phyloP scores from a whole-genome alignment of 2,888 invertebrate genomes.

The Vesta saturnalis region DNA sequence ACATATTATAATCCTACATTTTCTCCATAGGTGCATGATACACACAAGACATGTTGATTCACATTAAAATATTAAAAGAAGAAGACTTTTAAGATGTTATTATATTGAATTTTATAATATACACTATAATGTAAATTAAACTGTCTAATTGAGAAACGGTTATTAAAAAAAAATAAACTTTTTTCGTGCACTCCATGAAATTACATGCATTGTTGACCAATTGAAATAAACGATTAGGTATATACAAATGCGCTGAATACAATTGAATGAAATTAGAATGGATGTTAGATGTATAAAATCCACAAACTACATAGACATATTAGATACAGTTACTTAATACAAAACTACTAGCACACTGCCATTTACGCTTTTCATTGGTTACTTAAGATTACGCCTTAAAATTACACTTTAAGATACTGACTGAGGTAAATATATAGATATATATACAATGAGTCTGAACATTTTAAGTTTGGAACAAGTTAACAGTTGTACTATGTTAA shows the following conservation, averaged over 20 bases:
- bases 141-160: constrained; percentile 24
- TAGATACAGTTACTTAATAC: constrained; percentile 20
- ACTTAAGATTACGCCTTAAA: constrained; percentile 8
- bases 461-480: neutral
- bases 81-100: neutral
- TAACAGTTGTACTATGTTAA: constrained; percentile 5
- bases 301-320: constrained; percentile 21
- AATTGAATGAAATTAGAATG: constrained; percentile 14
- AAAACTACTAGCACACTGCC: constrained; percentile 29
- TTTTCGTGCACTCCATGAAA: constrained; percentile 28
- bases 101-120: constrained; percentile 14
- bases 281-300: constrained; percentile 26
- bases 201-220: constrained; percentile 22
- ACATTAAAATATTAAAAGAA: too few species aligned
- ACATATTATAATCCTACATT: too few species aligned
- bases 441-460: neutral
- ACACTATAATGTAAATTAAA: constrained; percentile 29
- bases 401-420: constrained; percentile 11
- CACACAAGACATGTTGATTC: too few species aligned
- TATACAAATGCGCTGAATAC: constrained; percentile 27
- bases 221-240: constrained; percentile 17
- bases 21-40: too few species aligned
- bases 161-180: constrained; percentile 17
- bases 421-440: constrained; percentile 12
- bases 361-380: constrained; percentile 16